Evolutionary conservation across 2,797 vertebrate genomes (phyloP), one percentile per base, ranked within the genome.

Genomic region (Pantherophis vulpinus): DNA sequence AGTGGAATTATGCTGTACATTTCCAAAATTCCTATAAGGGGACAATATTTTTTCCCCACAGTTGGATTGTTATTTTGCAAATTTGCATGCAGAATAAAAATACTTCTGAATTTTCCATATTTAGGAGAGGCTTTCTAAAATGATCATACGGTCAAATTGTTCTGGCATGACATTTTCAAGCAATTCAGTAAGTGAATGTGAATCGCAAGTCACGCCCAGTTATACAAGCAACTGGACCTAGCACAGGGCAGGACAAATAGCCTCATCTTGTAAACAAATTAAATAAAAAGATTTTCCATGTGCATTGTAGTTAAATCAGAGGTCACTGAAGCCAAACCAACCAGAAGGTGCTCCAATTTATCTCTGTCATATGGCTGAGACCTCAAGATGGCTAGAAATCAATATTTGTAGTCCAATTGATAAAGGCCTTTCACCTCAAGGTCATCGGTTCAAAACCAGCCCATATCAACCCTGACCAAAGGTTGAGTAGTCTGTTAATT

Each of bases 381-480:
- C 94, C 96, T 95, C 94, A 83, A 92, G 96, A 95, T 96, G 97
- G 96, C 96, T 95, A 95, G 94, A 96, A 96, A 97, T 97, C 96
- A 93, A 97, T 97, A 95, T 95, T 93, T 93, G 51, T 91, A 95
- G 95, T 97, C 94, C 79, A 88, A 89, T 74, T 94, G 96, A 95
- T 96, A 96, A 96, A 96, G 95, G 93, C 95, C 93, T 97, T 97
- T 97, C 96, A 96, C 97, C 97, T 96, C 95, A 91, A 93, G 93
- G 96, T 97, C 97, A 97, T 0, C 89, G 88, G 93, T 95, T 96
- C 95, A 95, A 88, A 94, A 61, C 16, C 87, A 96, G 25, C 94
- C 92, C 79, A 29, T 90, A 91, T 94, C 90, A 89, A 91, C 86
- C 91, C 89, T 93, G 94, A 93, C 94, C 94, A 70, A 94, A 95